Evolutionary conservation across 1,140 invertebrate genomes (phyloP), one percentile per base, ranked within the genome.

Genomic region (Apis cerana): DNA sequence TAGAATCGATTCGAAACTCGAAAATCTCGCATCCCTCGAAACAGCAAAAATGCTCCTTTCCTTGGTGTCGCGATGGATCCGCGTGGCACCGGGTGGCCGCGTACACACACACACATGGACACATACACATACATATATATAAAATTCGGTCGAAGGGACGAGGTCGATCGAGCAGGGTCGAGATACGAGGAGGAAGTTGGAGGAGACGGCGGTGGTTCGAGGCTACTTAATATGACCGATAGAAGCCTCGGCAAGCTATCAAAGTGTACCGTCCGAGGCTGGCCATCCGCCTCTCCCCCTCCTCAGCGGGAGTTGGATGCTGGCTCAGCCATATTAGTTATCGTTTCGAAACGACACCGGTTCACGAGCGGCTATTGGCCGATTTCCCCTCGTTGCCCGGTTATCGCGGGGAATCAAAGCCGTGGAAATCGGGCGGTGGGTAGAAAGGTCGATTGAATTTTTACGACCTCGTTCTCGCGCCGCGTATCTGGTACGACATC

Each of bases 161-260:
- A 83, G 76, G 77, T 65, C 67, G 68, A 70, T 81, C 74, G 71
- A 56, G 9, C n/a, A 81, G 77, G 83, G 69, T 77, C 52, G 52
- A 27, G n/a, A n/a, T n/a, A n/a, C n/a, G n/a, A n/a, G n/a, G n/a
- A n/a, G 65, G 59, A n/a, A 48, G 79, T 77, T 27, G 75, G 84
- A 67, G 85, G 82, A 78, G 85, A 88, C 84, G 87, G 77, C 75
- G 68, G 65, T 85, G 64, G 62, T 86, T 82, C 77, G 86, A 89
- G 87, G 90, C 86, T 88, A 85, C 87, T 88, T 89, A 85, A 91
- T 91, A 91, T 89, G 90, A 89, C 89, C 88, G 88, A 88, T 90
- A 88, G 85, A 70, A 86, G 88, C 85, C 88, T 85, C 68, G 79
- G 78, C 82, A 87, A 88, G 74, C 90, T 83, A 89, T 90, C 89